A percentile compares a stretch with the other conserved stretches of the same genome.
These are phyloP conservation scores for Oreohelix idahoensis DNA, from an alignment of 1,140 invertebrate genomes.

Conservation along the genomic window DNA sequence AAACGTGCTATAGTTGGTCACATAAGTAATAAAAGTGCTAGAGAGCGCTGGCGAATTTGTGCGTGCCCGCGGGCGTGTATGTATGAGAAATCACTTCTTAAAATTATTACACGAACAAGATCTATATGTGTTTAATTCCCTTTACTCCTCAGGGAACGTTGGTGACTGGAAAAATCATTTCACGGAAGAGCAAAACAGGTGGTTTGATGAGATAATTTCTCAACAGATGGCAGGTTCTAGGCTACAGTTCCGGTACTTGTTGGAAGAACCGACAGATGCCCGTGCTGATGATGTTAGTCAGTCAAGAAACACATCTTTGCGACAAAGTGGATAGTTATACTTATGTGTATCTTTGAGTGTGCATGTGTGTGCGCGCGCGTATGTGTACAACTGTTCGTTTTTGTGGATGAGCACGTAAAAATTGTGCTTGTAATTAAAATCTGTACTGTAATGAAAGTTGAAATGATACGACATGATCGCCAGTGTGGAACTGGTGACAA, in stretches of 20 bases:
- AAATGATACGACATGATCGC: too few relatives aligned
- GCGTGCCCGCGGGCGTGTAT: too few relatives aligned
- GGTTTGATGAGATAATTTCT: constrained; percentile 41
- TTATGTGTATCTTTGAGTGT: background rate
- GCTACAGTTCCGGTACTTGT: constrained; percentile 12
- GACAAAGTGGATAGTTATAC: background rate
- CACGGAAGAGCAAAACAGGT: constrained; percentile 36
- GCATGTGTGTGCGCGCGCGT: background rate
- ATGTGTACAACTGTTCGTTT: too few relatives aligned
- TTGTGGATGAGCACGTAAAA: too few relatives aligned
- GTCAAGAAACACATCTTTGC: background rate
- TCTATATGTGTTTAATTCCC: background rate
- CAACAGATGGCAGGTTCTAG: constrained; percentile 34
- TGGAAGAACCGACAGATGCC: background rate
- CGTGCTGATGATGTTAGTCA: background rate
- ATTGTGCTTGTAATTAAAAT: too few relatives aligned
- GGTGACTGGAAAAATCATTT: constrained; percentile 47
- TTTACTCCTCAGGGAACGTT: constrained; percentile 32
- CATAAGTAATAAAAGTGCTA: too few relatives aligned
- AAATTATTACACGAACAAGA: background rate
- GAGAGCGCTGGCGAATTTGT: too few relatives aligned
- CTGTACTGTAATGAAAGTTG: too few relatives aligned
- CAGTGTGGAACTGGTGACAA: too few relatives aligned
- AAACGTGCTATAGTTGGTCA: too few relatives aligned
- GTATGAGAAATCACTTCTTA: background rate